Percentiles rank a stretch among this genome's conserved stretches.
Evolutionary conservation across 2,113 vertebrate species (phyloP).

Genomic region (Notechis scutatus): DNA sequence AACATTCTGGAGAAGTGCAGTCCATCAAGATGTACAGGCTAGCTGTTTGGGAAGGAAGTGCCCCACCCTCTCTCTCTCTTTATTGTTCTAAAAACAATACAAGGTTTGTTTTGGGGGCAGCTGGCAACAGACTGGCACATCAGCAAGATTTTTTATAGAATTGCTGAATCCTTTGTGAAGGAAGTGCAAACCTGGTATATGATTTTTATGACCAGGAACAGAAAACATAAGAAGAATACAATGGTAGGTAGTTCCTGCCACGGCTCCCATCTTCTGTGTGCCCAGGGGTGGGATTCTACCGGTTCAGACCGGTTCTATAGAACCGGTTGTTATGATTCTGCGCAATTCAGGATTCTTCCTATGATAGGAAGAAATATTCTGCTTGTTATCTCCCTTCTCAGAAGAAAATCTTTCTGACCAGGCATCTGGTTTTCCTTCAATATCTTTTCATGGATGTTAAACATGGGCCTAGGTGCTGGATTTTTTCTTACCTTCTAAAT

Average conservation of each 20-base stretch:
- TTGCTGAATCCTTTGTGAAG: background rate
- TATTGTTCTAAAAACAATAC: background rate
- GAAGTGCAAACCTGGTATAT: background rate
- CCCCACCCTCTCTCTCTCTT: background rate
- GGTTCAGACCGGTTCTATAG: too few relatives aligned
- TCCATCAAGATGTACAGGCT: background rate
- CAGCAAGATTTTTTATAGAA: background rate
- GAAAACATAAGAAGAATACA: background rate
- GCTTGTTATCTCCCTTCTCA: background rate
- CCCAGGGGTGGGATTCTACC: too few relatives aligned
- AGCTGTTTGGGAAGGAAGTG: background rate
- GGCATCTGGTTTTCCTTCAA: background rate
- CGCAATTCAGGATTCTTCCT: too few relatives aligned
- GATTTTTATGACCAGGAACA: background rate
- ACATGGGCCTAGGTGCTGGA: background rate
- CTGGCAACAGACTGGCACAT: background rate
- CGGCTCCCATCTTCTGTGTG: too few relatives aligned
- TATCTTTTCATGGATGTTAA: background rate
- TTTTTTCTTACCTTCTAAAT: too few relatives aligned
- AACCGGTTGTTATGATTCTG: too few relatives aligned
- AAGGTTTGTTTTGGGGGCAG: background rate
- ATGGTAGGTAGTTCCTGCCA: background rate
- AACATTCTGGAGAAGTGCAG: background rate
- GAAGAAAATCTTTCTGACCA: background rate
- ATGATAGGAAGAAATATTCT: background rate